Percentiles rank a stretch among this genome's conserved stretches.
Evolutionary conservation across 2,888 invertebrate genomes (phyloP).

Genomic region (Tipula helvola): DNA sequence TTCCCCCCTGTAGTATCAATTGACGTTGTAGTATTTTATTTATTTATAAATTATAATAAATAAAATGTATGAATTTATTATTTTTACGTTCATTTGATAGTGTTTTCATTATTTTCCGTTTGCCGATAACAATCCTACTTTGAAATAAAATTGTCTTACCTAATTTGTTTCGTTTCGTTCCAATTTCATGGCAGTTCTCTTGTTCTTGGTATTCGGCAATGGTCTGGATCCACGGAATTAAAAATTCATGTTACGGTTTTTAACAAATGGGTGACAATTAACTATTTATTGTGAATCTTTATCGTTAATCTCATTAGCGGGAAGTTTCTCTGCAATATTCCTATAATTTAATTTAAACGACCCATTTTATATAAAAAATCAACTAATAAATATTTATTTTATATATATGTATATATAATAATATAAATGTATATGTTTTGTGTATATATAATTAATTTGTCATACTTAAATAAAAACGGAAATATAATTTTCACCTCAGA

Average conservation of each 20-base stretch:
- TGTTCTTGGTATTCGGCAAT: background rate
- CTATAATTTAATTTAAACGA: background rate
- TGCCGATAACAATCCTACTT: background rate
- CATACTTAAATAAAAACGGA: background rate
- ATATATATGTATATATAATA: background rate
- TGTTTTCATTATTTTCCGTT: background rate
- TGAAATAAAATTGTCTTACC: background rate
- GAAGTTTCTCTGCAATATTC: background rate
- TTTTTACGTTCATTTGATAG: background rate
- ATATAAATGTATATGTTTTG: background rate
- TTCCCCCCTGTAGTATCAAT: too few species aligned
- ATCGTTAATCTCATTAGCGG: too few species aligned
- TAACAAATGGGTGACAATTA: background rate
- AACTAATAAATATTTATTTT: background rate
- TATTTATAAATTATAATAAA: background rate
- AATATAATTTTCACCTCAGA: background rate
- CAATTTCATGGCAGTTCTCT: background rate
- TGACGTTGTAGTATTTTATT: too few species aligned
- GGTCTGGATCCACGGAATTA: background rate
- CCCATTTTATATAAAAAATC: background rate
- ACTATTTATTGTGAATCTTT: too few species aligned
- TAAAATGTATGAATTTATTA: background rate
- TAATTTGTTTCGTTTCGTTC: background rate
- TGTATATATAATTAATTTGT: background rate
- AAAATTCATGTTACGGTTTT: background rate